Percentiles rank a stretch among this genome's conserved stretches.
Conservation (phyloP, 1,140 invertebrate species). For the Oedothorax gibbosus region DNA sequence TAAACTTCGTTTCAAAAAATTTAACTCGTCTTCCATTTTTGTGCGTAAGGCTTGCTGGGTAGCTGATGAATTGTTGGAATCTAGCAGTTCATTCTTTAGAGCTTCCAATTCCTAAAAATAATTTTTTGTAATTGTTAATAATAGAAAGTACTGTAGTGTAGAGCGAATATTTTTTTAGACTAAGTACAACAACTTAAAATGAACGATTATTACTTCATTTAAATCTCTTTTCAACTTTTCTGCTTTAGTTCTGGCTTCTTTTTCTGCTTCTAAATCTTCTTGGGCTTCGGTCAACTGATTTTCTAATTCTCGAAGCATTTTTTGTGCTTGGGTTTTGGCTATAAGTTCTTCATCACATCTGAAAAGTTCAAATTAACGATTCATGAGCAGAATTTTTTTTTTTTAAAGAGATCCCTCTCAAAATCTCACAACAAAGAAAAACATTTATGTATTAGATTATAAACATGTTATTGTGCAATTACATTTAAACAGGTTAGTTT, state of each 20-base stretch:
- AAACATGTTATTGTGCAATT: no score
- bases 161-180: no score
- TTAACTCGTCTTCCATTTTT: conserved; percentile 95
- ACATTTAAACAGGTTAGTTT: no score
- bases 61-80: conserved; percentile 94
- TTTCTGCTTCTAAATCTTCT: conserved; percentile 96
- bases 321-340: conserved; percentile 84
- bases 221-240: conserved; percentile 94
- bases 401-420: neutral
- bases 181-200: neutral
- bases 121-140: neutral
- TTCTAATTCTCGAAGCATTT: conserved; percentile 90
- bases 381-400: neutral
- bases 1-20: conserved; percentile 88
- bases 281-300: conserved; percentile 81
- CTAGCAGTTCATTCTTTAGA: conserved; percentile 94
- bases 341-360: conserved; percentile 92
- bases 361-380: conserved; percentile 66
- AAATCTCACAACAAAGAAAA: neutral
- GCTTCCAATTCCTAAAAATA: conserved; percentile 85
- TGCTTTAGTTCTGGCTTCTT: conserved; percentile 89
- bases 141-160: neutral
- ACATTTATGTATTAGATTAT: no score
- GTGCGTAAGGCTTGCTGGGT: conserved; percentile 92
- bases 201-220: conserved; percentile 77